Evolutionary conservation across 2,888 invertebrate genomes (phyloP).

Genomic region (Slavum lentiscoides): DNA sequence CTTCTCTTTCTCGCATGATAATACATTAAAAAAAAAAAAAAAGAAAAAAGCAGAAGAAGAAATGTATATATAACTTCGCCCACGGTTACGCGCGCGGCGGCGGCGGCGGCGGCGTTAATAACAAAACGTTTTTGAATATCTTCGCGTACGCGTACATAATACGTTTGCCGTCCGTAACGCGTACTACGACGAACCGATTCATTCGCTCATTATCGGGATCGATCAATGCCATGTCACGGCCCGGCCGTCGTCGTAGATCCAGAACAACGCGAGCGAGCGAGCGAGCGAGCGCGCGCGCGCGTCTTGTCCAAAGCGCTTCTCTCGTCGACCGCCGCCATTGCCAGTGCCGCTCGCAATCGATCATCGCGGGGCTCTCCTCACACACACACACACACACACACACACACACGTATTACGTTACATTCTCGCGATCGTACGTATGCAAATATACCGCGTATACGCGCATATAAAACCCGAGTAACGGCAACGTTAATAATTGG

Average conservation of each 20-base stretch:
- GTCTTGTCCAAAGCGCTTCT: conserved; percentile 29
- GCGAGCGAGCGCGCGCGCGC: not conserved
- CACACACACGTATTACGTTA: not conserved
- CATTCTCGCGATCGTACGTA: not conserved
- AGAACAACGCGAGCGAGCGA: not conserved
- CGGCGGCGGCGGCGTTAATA: no score
- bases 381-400: no score
- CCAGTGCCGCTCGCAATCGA: conserved; percentile 26
- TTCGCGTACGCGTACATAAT: no score
- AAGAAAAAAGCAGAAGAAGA: no score
- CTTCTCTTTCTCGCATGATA: no score
- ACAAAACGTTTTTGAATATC: not conserved
- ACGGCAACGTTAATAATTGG: conserved; percentile 35
- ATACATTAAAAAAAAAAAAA: no score
- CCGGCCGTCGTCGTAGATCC: not conserved
- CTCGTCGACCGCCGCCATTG: conserved; percentile 8
- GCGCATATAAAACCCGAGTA: not conserved
- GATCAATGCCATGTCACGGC: conserved; percentile 37
- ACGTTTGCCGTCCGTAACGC: not conserved
- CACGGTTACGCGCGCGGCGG: no score
- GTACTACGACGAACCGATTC: not conserved
- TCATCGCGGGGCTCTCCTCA: conserved; percentile 9
- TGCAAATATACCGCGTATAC: conserved; percentile 17
- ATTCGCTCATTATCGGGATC: conserved; percentile 43
- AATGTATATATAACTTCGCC: no score